Evolutionary conservation across 2,888 invertebrate genomes (phyloP), one percentile per base, ranked within the genome.

Genomic region (Muscina levida): DNA sequence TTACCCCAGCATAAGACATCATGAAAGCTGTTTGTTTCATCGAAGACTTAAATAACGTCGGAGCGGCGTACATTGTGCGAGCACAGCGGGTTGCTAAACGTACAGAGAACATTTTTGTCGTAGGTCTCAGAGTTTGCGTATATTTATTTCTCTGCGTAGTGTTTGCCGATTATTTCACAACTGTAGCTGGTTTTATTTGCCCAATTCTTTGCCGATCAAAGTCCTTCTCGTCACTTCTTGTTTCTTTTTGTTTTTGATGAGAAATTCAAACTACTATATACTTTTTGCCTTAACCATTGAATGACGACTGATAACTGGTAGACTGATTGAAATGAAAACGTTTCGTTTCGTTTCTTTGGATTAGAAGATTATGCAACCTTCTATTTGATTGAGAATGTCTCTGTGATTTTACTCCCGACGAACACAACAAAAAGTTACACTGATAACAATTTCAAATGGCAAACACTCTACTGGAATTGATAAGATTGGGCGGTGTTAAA

Each of bases 1-100:
- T 84, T 83, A 84, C 84, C 78, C 84, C 84, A 51, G 82, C 82
- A 66, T 79, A 83, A 68, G 79, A 77, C 68, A 82, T 82, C 22
- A 80, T 62, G n/a, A 56, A 68, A 22, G 80, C 76, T 11, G 82
- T 77, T 68, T 67, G 67, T 44, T 77, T 71, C 19, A 77, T 67
- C 19, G 83, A 82, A 19, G 79, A 78, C 51, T 82, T 82, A 24
- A 84, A 67, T n/a, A 84, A 57, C 17, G 75, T 76, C 24, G 84
- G 83, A 65, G 73, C 37, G 10, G 74, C 37, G 53, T 13, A 77
- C 75, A 82, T 79, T 66, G 31, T 31, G 31, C 31, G 31, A 31
- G 31, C 31, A 59, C 77, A 77, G 8, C 72, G 74, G 26, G 77
- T 79, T n/a, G 83, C 82, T 46, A 80, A 77, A 51, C 83, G 82